These are phyloP conservation scores for Heteropelma amictum DNA, from an alignment of 2,888 invertebrate genomes.

Conservation along the genomic window DNA sequence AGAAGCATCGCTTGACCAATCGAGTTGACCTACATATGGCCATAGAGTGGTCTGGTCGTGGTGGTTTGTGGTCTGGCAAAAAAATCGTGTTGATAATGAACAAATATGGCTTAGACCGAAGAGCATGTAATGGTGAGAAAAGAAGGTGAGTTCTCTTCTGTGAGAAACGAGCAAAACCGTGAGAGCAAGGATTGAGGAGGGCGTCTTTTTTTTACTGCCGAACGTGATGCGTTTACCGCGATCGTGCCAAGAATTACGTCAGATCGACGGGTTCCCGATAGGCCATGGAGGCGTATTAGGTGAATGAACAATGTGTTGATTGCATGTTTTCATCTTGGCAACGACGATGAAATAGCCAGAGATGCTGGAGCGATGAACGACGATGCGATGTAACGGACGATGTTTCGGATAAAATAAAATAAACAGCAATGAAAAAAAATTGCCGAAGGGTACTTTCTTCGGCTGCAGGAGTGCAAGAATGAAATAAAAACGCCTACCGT, in stretches of 20 bases:
- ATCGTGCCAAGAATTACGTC: conserved; percentile 63
- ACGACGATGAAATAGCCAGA: conserved; percentile 9
- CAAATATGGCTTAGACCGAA: conserved; percentile 9
- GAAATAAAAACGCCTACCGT: neutral
- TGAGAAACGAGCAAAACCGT: neutral
- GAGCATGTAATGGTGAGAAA: conserved; percentile 1
- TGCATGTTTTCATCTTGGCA: neutral
- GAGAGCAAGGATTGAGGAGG: conserved; percentile 27
- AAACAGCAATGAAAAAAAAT: too few species aligned
- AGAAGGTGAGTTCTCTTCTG: neutral
- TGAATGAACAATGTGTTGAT: conserved; percentile 6
- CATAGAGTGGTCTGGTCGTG: neutral
- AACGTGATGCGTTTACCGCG: conserved; percentile 61
- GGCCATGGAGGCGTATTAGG: conserved; percentile 31
- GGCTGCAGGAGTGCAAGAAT: neutral
- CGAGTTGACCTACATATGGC: too few species aligned
- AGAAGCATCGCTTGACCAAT: too few species aligned
- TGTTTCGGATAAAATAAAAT: too few species aligned
- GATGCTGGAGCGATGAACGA: neutral
- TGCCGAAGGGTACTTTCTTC: conserved; percentile 8
- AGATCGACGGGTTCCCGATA: conserved; percentile 25
- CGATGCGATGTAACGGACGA: neutral
- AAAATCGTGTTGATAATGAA: conserved; percentile 50
- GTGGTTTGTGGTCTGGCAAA: too few species aligned
- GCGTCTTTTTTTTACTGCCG: conserved; percentile 47